A percentile compares a stretch with the other conserved stretches of the same genome.
Evolutionary conservation across 1,140 invertebrate genomes (phyloP).

Genomic region (Saccostrea echinata): DNA sequence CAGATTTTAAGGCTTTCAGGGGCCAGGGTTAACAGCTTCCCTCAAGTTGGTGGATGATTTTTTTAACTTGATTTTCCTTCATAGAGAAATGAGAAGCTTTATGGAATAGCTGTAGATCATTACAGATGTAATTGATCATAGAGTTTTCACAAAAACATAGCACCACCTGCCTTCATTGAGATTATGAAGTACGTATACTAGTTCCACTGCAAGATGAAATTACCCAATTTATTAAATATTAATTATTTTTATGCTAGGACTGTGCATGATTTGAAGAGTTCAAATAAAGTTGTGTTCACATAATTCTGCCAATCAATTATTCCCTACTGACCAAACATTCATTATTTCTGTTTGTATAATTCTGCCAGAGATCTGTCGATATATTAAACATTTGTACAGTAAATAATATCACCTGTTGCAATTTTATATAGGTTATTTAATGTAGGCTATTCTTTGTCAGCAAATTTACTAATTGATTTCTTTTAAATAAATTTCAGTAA

Average conservation of each 20-base stretch:
- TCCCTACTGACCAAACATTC: too few relatives aligned
- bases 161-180: too few relatives aligned
- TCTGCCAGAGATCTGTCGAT: not conserved
- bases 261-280: too few relatives aligned
- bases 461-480: not conserved
- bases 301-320: too few relatives aligned
- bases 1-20: not conserved
- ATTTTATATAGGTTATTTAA: not conserved
- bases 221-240: too few relatives aligned
- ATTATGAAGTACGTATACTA: too few relatives aligned
- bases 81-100: not conserved
- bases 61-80: not conserved
- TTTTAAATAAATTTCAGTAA: too few relatives aligned
- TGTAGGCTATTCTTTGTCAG: not conserved
- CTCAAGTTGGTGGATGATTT: not conserved
- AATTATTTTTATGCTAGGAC: too few relatives aligned
- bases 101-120: not conserved
- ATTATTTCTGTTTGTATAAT: constrained; percentile 1
- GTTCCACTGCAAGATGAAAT: too few relatives aligned
- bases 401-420: constrained; percentile 14
- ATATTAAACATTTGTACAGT: not conserved
- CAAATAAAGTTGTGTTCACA: too few relatives aligned
- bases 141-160: not conserved
- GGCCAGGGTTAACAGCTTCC: not conserved
- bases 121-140: not conserved